Base-by-base conservation (phyloP, 2,888 invertebrate genomes). In the Synergus gifuensis region DNA sequence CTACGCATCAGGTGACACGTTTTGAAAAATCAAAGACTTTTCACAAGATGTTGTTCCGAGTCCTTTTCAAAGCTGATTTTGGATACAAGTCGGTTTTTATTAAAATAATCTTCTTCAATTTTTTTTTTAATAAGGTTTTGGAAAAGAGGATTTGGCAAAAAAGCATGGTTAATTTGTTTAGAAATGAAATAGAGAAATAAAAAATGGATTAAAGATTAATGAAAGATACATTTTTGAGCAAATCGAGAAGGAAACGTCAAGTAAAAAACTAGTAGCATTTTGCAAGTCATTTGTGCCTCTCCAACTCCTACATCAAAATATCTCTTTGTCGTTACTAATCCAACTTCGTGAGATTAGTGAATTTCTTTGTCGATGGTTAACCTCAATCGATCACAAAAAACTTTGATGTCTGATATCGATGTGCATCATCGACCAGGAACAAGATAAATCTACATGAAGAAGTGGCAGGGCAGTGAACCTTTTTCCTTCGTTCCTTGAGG, bases 1-100 rank as follows among this genome's bases (percentile, higher is more conserved):
- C 49, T 76, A 81, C 76, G 78, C 77, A 81, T 73, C 73, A 77
- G 46, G 46, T 18, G 78, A 76, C 80, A 60, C 58, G 79, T 44
- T 63, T 69, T 46, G 9, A 58, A 62, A 76, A 76, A 60, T 28
- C 1, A 18, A 60, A 28, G 60, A 60, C 22, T 22, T 14, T 14
- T 60, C 22, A 22, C 2, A 2, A 18, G 5, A 54, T 54, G 8
- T 54, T 54, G 3, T 54, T 54, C 2, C 9, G 36, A 36, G 36
- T 36, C 5, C 36, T 36, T 36, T 36, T 36, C 36, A 36, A 4
- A 36, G 5, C 36, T 36, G 4, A 36, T 36, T 36, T 36, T 36
- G 36, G 0, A 36, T 36, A 0, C 36, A 36, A 36, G 36, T 36
- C 5, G 5, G 36, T 36, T 36, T 4, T 36, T 4, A 36, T 36